phyloP scores from a whole-genome alignment of 2,113 vertebrate genomes.

The Raja brachyura region DNA sequence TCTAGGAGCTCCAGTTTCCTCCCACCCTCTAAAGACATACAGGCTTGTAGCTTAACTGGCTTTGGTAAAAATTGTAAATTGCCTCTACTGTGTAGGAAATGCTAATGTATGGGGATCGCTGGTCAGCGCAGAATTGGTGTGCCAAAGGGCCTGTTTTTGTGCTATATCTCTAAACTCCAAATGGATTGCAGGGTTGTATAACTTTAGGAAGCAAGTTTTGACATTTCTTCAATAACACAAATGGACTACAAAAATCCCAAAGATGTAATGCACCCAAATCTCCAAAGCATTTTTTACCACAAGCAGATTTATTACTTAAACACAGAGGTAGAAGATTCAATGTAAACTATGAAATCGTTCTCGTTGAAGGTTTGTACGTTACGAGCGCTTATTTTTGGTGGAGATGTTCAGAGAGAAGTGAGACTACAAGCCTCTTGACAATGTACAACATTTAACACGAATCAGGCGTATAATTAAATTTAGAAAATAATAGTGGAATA shows the following conservation, averaged over 20 bases:
- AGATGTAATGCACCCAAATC: neutral
- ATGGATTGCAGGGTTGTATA: neutral
- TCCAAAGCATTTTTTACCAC: neutral
- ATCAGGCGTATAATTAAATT: neutral
- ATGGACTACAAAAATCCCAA: neutral
- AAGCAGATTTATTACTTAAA: neutral
- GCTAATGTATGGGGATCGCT: no score
- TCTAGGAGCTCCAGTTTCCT: no score
- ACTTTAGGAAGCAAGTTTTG: neutral
- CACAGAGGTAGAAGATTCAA: neutral
- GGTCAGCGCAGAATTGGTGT: no score
- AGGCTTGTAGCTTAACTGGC: no score
- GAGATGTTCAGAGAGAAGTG: no score
- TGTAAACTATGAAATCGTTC: neutral
- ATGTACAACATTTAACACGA: neutral
- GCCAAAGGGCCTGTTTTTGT: no score
- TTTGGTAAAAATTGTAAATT: no score
- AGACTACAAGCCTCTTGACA: neutral
- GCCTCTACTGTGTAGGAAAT: no score
- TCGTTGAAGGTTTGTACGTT: neutral
- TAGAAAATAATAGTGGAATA: neutral
- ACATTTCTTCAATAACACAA: neutral
- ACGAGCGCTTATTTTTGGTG: neutral
- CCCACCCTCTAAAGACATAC: no score
- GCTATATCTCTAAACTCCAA: neutral